Percentiles rank a stretch among this genome's conserved stretches.
phyloP scores from a whole-genome alignment of 1,140 invertebrate species.

The Drosophila dunni region DNA sequence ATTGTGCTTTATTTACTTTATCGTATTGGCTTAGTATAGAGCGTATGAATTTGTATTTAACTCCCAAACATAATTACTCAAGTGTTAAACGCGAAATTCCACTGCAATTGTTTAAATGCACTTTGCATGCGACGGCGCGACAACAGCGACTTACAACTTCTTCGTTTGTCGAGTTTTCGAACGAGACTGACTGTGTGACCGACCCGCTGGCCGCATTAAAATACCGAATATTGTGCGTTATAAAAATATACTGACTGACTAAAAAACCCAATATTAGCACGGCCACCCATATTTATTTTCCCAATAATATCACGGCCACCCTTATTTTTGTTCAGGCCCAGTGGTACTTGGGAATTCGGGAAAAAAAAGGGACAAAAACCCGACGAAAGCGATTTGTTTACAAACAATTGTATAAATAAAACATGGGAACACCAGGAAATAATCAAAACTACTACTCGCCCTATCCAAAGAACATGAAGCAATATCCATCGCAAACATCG shows the following conservation, averaged over 20 bases:
- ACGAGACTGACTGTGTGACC: constrained; percentile 45
- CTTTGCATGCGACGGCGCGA: constrained; percentile 63
- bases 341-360: too few relatives aligned
- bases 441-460: constrained; percentile 45
- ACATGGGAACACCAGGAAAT: constrained; percentile 60
- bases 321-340: too few relatives aligned
- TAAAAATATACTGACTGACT: constrained; percentile 26
- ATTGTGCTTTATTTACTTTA: constrained; percentile 28
- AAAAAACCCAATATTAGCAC: too few relatives aligned
- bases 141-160: constrained; percentile 23
- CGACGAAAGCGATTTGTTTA: constrained; percentile 19
- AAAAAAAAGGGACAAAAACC: too few relatives aligned
- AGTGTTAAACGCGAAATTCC: constrained; percentile 34
- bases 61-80: constrained; percentile 22
- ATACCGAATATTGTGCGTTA: constrained; percentile 22
- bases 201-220: constrained; percentile 9
- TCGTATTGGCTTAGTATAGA: constrained; percentile 1
- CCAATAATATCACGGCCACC: too few relatives aligned
- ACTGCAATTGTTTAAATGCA: constrained; percentile 69
- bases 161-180: constrained; percentile 48
- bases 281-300: too few relatives aligned
- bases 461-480: constrained; percentile 34
- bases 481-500: constrained; percentile 63
- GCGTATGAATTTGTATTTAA: constrained; percentile 13
- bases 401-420: constrained; percentile 2